Evolutionary conservation across 2,113 vertebrate species (phyloP).

Genomic region (Noturus placidus): DNA sequence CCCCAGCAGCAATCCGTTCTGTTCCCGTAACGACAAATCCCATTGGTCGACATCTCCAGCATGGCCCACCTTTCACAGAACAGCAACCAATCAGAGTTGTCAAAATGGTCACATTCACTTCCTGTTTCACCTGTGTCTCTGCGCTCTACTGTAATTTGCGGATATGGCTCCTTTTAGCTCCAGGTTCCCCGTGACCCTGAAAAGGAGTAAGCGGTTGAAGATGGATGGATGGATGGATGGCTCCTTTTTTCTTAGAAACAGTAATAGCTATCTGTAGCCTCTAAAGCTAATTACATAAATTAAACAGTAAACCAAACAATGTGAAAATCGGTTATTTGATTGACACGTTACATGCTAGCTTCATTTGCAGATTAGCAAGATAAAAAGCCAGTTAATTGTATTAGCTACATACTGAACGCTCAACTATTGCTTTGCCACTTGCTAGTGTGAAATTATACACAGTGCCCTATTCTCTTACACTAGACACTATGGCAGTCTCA

Average conservation of each 20-base stretch:
- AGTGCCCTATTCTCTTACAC: neutral
- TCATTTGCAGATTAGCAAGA: neutral
- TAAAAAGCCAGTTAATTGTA: neutral
- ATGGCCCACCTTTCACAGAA: conserved; percentile 74
- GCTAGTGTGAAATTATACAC: neutral
- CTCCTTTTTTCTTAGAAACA: neutral
- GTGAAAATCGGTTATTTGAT: neutral
- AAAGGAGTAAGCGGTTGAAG: no score
- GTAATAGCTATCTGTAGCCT: neutral
- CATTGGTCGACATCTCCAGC: conserved; percentile 66
- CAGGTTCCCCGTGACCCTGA: no score
- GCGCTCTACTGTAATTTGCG: neutral
- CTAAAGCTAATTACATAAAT: neutral
- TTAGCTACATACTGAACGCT: neutral
- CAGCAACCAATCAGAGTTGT: conserved; percentile 8
- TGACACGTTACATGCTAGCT: neutral
- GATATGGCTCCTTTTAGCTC: neutral
- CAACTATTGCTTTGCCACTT: neutral
- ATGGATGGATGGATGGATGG: no score
- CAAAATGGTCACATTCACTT: neutral
- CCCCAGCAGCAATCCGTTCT: conserved; percentile 92
- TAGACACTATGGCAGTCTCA: neutral
- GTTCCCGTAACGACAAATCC: conserved; percentile 83
- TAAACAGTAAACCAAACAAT: neutral
- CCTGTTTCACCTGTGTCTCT: neutral